Evolutionary conservation across 2,113 vertebrate species (phyloP).

Genomic region (Oryzias celebensis): DNA sequence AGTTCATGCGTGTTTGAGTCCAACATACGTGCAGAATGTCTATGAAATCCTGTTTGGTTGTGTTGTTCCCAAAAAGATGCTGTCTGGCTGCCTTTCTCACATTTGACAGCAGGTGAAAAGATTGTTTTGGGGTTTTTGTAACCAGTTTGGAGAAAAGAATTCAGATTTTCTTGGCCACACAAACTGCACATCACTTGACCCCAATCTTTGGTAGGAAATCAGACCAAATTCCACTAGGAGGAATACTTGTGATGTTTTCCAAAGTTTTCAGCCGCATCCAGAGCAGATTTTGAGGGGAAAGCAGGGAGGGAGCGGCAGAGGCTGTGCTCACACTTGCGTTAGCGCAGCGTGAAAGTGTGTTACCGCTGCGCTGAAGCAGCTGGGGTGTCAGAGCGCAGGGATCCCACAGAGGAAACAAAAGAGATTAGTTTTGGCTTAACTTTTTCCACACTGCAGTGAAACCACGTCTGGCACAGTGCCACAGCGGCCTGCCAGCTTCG

Average conservation of each 20-base stretch:
- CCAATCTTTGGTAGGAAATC: no score
- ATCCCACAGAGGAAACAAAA: not conserved
- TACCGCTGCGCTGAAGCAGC: not conserved
- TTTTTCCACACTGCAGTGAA: not conserved
- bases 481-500: not conserved
- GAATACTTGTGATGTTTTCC: no score
- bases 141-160: no score
- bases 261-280: no score
- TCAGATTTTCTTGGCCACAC: no score
- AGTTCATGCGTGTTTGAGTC: not conserved
- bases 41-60: slow-evolving; percentile 43
- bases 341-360: not conserved
- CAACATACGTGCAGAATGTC: slow-evolving; percentile 17
- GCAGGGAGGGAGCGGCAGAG: not conserved
- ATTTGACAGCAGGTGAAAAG: no score
- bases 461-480: not conserved
- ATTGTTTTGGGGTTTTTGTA: no score
- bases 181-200: no score
- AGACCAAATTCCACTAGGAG: no score
- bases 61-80: no score
- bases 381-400: not conserved
- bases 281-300: no score
- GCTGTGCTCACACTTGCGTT: not conserved
- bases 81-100: no score
- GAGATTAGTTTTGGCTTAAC: not conserved